A percentile compares a stretch with the other conserved stretches of the same genome.
Conservation (phyloP, 2,113 vertebrate genomes). For the Onychostoma macrolepis region DNA sequence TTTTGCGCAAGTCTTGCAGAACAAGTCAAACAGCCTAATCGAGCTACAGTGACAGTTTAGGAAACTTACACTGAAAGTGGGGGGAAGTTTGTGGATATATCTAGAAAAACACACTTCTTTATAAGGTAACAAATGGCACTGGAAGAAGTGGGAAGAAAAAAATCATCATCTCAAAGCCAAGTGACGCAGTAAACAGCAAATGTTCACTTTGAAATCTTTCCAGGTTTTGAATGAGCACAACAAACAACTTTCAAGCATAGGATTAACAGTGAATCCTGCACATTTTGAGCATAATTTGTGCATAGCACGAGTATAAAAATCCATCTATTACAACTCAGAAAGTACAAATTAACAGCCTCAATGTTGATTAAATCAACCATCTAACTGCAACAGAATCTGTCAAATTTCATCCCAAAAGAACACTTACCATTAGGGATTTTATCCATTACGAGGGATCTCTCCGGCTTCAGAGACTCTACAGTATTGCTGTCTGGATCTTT, state of each 20-base stretch:
- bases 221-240: background rate
- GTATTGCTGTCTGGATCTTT: background rate
- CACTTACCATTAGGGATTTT: conserved; percentile 53
- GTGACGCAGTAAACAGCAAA: conserved; percentile 10
- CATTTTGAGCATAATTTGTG: background rate
- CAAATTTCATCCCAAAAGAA: background rate
- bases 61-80: background rate
- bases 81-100: background rate
- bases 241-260: background rate
- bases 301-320: background rate
- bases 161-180: conserved; percentile 1
- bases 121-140: background rate
- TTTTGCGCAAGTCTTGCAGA: background rate
- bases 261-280: background rate
- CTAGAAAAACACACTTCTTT: background rate
- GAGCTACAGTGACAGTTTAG: background rate
- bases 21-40: conserved; percentile 41
- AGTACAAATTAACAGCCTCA: background rate
- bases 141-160: conserved; percentile 12
- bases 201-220: conserved; percentile 6
- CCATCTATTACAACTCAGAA: background rate
- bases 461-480: conserved; percentile 9
- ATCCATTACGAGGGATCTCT: background rate
- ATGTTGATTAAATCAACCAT: background rate
- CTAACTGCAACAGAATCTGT: background rate